These are phyloP conservation scores for Ichneumon xanthorius DNA, from an alignment of 2,888 invertebrate species.

Conservation along the genomic window DNA sequence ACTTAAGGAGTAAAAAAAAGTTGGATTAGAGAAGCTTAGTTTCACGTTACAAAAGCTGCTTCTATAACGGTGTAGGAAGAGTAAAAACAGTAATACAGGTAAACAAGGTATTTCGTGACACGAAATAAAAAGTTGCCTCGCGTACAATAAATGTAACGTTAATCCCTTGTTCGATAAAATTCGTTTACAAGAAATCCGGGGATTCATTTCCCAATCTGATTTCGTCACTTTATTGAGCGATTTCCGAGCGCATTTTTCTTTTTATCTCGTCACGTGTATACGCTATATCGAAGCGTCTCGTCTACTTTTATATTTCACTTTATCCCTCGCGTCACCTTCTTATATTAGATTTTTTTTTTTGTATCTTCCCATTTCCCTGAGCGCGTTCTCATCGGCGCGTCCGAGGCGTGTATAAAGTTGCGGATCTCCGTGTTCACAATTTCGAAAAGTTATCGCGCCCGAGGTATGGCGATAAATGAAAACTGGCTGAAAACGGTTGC, in stretches of 20 bases:
- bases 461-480: slow-evolving; percentile 17
- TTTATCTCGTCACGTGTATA: neutral
- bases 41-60: neutral
- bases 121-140: too few relatives aligned
- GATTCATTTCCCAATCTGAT: too few relatives aligned
- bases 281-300: neutral
- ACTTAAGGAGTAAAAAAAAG: neutral
- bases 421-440: neutral
- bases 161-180: too few relatives aligned
- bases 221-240: neutral
- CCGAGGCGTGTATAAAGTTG: neutral
- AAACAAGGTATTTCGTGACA: too few relatives aligned
- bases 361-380: neutral
- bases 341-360: neutral
- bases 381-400: neutral
- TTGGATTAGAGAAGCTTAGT: neutral
- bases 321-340: neutral
- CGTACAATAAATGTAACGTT: too few relatives aligned
- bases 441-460: neutral
- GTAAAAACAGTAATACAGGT: too few relatives aligned
- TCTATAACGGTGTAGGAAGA: neutral
- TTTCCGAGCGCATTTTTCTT: neutral
- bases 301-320: neutral
- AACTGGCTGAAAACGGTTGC: slow-evolving; percentile 18
- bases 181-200: too few relatives aligned